These are phyloP conservation scores for Catamblyrhynchus diadema DNA, from an alignment of 2,797 vertebrate species.

Conservation along the genomic window DNA sequence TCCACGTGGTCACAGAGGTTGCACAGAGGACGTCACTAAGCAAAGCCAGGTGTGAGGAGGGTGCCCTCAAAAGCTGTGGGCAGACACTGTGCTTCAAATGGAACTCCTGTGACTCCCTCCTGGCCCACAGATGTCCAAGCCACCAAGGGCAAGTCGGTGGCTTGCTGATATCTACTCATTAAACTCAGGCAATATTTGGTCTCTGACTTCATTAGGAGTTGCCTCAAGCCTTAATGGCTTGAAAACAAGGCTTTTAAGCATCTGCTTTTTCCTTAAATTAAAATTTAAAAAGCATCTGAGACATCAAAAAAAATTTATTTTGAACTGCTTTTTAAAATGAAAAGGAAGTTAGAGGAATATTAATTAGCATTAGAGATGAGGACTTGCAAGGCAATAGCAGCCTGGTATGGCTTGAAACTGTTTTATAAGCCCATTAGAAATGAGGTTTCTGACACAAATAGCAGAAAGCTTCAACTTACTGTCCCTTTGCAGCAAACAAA, in stretches of 20 bases:
- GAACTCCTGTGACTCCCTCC: not conserved
- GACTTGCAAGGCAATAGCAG: not conserved
- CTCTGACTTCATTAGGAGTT: not conserved
- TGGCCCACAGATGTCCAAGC: not conserved
- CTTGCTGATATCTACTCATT: not conserved
- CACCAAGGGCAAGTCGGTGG: not conserved
- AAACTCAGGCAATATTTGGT: not conserved
- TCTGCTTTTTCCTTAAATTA: not conserved
- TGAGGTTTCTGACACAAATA: not conserved
- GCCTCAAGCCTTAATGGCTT: not conserved
- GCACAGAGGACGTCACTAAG: fast-evolving
- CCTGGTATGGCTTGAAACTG: not conserved
- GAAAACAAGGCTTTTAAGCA: not conserved
- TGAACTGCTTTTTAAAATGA: not conserved
- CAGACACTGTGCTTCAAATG: not conserved
- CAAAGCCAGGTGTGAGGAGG: not conserved
- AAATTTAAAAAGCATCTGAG: not conserved
- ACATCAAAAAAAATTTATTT: not conserved
- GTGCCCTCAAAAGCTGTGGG: not conserved
- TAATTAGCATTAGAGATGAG: not conserved
- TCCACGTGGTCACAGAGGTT: not conserved
- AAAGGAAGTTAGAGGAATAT: not conserved
- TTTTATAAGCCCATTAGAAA: not conserved
- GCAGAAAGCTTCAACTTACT: not conserved
- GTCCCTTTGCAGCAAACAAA: not conserved